These are phyloP conservation scores for Hyposoter dolosus DNA, from an alignment of 2,888 invertebrate species.

Conservation along the genomic window DNA sequence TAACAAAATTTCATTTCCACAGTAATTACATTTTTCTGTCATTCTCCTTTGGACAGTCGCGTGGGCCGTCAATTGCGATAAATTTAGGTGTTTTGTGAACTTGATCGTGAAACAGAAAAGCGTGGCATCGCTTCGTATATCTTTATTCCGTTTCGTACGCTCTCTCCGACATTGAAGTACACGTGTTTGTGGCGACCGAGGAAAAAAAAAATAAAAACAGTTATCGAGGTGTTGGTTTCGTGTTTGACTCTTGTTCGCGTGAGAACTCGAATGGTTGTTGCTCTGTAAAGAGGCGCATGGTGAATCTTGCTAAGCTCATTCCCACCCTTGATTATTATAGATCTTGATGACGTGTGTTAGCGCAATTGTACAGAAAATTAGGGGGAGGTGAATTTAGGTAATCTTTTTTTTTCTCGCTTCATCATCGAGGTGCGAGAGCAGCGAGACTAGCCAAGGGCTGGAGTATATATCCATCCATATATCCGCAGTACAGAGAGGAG, in stretches of 20 bases:
- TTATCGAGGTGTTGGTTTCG: constrained; percentile 37
- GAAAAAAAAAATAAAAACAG: not conserved
- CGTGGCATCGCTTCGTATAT: constrained; percentile 52
- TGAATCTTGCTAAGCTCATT: constrained; percentile 41
- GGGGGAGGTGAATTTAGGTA: constrained; percentile 44
- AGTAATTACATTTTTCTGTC: not conserved
- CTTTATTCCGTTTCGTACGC: not conserved
- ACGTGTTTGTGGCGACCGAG: constrained; percentile 14
- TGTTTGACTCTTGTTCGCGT: constrained; percentile 64
- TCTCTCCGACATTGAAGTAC: constrained; percentile 9
- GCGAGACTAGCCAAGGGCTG: constrained; percentile 61
- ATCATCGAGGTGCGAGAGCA: constrained; percentile 66
- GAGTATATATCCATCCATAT: constrained; percentile 1
- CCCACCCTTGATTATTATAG: constrained; percentile 36
- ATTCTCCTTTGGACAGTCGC: not conserved
- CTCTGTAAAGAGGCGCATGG: constrained; percentile 47
- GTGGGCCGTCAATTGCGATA: constrained; percentile 3
- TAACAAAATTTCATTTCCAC: no score
- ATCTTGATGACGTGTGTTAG: constrained; percentile 60
- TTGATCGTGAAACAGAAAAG: constrained; percentile 57
- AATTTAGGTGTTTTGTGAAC: constrained; percentile 47
- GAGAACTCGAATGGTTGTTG: constrained; percentile 67
- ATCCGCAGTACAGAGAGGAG: constrained; percentile 26
- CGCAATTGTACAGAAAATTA: constrained; percentile 35
- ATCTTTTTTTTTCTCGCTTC: constrained; percentile 46